Percentiles rank a stretch among this genome's conserved stretches.
Evolutionary conservation across 1,140 invertebrate genomes (phyloP).

Genomic region (Phymorhynchus buccinoides): DNA sequence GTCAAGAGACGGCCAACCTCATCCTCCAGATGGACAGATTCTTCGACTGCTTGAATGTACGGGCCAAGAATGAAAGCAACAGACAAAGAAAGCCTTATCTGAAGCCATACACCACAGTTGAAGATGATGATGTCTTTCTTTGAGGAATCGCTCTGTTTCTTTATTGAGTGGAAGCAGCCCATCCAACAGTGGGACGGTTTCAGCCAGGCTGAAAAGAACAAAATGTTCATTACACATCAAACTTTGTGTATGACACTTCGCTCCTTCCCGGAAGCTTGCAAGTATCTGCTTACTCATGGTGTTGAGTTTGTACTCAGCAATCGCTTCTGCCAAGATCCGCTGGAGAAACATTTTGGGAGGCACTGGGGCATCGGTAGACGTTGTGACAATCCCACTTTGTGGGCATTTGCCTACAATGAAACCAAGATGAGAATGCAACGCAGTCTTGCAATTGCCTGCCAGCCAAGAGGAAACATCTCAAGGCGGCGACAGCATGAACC

Average conservation of each 20-base stretch:
- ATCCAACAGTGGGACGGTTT: conserved; percentile 12
- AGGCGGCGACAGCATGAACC: too few species aligned
- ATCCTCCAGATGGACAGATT: conserved; percentile 5
- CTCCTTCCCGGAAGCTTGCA: conserved; percentile 11
- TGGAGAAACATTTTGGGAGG: conserved; percentile 41
- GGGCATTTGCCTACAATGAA: conserved; percentile 37
- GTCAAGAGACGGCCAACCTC: conserved; percentile 1
- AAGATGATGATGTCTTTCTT: conserved; percentile 6
- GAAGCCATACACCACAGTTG: neutral
- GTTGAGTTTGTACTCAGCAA: conserved; percentile 23
- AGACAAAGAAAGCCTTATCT: conserved; percentile 18
- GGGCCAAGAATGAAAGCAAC: neutral
- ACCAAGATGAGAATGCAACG: conserved; percentile 32
- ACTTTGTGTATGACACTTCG: conserved; percentile 10
- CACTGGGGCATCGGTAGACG: conserved; percentile 33
- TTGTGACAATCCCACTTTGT: conserved; percentile 37
- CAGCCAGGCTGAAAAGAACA: conserved; percentile 10
- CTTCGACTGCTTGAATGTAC: conserved; percentile 3
- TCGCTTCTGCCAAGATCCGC: conserved; percentile 39
- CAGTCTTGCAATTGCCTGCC: conserved; percentile 22
- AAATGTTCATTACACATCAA: conserved; percentile 25
- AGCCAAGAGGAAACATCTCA: conserved; percentile 36
- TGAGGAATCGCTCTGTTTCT: neutral
- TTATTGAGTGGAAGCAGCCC: neutral
- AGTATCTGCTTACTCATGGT: conserved; percentile 1